Conservation (phyloP, 2,888 invertebrate genomes). For the Orthosia gothica region DNA sequence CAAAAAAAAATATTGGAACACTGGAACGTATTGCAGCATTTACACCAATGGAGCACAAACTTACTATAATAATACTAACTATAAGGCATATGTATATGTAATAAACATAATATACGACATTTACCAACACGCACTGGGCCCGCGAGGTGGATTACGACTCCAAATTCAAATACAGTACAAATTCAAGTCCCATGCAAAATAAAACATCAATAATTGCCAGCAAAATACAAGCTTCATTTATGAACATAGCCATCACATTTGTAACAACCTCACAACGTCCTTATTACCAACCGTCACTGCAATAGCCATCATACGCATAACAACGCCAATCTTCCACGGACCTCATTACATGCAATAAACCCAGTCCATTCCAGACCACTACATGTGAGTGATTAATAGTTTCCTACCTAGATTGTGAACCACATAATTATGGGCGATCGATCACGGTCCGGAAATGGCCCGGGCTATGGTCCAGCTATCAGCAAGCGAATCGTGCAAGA, state of each 20-base stretch:
- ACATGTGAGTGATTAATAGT: conserved; percentile 56
- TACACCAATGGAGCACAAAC: too few relatives aligned
- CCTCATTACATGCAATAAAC: conserved; percentile 56
- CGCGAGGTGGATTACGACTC: too few relatives aligned
- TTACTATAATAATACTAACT: too few relatives aligned
- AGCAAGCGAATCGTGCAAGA: conserved; percentile 33
- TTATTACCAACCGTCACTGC: neutral
- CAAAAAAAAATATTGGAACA: too few relatives aligned
- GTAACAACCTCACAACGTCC: neutral
- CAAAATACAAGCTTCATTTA: neutral
- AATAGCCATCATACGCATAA: conserved; percentile 11
- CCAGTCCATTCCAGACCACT: conserved; percentile 16
- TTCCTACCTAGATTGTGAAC: conserved; percentile 60
- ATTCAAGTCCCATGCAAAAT: too few relatives aligned
- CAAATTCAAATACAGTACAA: too few relatives aligned
- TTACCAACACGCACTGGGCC: too few relatives aligned
- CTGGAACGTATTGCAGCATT: too few relatives aligned
- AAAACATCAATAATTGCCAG: too few relatives aligned
- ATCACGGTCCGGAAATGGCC: conserved; percentile 56
- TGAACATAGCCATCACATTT: neutral
- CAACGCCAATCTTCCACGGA: conserved; percentile 6
- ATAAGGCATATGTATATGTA: too few relatives aligned
- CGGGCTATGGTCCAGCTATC: conserved; percentile 53
- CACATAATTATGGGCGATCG: conserved; percentile 59
- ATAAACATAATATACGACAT: too few relatives aligned